Conservation (phyloP, 2,797 vertebrate genomes). For the Prunella strophiata region DNA sequence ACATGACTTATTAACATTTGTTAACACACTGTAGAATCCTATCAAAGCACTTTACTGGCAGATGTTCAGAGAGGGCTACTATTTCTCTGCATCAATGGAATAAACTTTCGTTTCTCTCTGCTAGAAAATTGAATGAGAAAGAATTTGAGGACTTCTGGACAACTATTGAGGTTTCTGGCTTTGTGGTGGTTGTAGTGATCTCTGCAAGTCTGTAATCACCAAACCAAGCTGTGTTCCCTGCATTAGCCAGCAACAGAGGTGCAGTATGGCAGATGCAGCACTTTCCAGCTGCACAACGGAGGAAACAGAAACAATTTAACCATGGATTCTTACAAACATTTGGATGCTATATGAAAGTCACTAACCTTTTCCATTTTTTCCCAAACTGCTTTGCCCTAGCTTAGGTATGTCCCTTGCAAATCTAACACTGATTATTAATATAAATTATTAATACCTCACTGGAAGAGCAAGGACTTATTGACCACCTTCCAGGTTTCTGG, state of each 20-base stretch:
- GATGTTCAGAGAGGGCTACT: neutral
- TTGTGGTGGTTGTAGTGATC: too few species aligned
- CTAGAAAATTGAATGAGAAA: neutral
- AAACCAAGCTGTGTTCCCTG: neutral
- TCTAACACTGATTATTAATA: neutral
- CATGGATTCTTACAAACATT: neutral
- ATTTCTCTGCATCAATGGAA: neutral
- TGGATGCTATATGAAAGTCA: neutral
- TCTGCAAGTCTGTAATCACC: neutral
- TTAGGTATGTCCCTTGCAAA: neutral
- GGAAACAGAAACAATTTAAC: neutral
- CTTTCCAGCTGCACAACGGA: neutral
- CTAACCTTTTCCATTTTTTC: neutral
- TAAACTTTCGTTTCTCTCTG: neutral
- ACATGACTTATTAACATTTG: neutral
- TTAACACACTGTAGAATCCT: neutral
- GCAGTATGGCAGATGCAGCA: neutral
- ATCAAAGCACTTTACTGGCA: neutral
- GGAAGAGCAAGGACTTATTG: neutral
- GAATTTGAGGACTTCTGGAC: neutral
- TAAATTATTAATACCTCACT: neutral
- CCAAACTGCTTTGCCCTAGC: neutral
- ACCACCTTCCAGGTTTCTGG: neutral
- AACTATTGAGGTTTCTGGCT: accelerated
- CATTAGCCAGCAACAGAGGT: neutral